Base-by-base conservation (phyloP, 2,113 vertebrate species). In the Sinocyclocheilus maitianheensis region DNA sequence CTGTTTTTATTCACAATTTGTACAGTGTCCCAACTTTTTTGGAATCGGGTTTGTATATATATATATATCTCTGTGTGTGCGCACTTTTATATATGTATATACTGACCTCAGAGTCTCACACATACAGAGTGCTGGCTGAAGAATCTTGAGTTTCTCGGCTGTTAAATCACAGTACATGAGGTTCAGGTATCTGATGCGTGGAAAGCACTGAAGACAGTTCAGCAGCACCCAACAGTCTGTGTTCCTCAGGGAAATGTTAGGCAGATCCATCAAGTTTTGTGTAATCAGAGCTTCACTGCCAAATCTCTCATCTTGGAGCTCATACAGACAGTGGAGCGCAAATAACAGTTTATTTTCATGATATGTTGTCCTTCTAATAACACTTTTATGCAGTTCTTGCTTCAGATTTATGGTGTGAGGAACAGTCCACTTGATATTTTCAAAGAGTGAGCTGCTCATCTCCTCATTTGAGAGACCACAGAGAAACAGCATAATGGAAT, bases 161-260 rank as follows among this genome's bases (percentile, higher is more conserved):
- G 71, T 87, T 37, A 87, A 40, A 7, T 40, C 40, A 7, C 40
- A 7, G 40, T 40, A 7, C 40, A 40, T 40, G 40, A 40, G 40
- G 40, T 40, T 5, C 40, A 40, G 40, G 40, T 40, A 6, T 40
- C 5, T 7, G 40, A 40, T 40, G 40, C 5, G 40, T 40, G 40
- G 6, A 40, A 6, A 62, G 30, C 30, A 34, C 30, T 34, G 30
- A 34, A 34, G 30, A 63, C 85, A 87, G 46, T 87, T 83, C 22
- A n/a, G 20, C 77, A 86, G 77, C 46, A 81, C 84, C 48, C 62
- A 79, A 53, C 77, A 86, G 77, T 86, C 84, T 80, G 48, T 60
- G 8, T 48, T 86, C 6, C 7, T 74, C 77, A 86, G 67, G 5
- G 77, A 53, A 6, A n/a, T 10, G 24, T 2, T 34, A 5, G 26